phyloP scores from a whole-genome alignment of 2,113 vertebrate species.

The Mobula hypostoma region DNA sequence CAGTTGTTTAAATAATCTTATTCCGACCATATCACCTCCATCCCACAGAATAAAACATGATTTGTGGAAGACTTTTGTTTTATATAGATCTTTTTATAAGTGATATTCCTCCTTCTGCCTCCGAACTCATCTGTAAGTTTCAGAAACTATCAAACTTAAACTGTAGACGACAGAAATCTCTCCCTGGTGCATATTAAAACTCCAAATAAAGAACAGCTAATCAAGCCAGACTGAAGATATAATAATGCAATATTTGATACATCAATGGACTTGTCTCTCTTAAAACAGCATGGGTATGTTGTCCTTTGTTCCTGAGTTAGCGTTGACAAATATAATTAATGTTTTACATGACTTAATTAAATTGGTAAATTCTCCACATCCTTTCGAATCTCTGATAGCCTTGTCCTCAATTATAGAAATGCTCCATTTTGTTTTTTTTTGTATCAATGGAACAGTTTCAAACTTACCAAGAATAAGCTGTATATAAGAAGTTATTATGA shows the following conservation, averaged over 20 bases:
- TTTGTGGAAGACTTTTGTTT: not conserved
- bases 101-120: not conserved
- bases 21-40: not conserved
- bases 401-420: not conserved
- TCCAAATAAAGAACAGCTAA: not conserved
- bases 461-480: not conserved
- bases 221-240: not conserved
- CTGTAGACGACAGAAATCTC: not conserved
- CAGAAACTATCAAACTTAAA: not conserved
- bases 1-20: not conserved
- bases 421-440: not conserved
- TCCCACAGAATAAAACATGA: not conserved
- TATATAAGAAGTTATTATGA: not conserved
- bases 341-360: not conserved
- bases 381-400: not conserved
- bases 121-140: not conserved
- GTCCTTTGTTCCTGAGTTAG: no score
- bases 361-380: not conserved
- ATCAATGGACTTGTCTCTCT: not conserved
- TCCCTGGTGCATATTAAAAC: not conserved
- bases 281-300: not conserved
- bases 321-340: not conserved
- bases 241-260: not conserved
- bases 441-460: not conserved
- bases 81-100: not conserved